Conservation (phyloP, 2,888 invertebrate species). For the Hydropsyche betteni region DNA sequence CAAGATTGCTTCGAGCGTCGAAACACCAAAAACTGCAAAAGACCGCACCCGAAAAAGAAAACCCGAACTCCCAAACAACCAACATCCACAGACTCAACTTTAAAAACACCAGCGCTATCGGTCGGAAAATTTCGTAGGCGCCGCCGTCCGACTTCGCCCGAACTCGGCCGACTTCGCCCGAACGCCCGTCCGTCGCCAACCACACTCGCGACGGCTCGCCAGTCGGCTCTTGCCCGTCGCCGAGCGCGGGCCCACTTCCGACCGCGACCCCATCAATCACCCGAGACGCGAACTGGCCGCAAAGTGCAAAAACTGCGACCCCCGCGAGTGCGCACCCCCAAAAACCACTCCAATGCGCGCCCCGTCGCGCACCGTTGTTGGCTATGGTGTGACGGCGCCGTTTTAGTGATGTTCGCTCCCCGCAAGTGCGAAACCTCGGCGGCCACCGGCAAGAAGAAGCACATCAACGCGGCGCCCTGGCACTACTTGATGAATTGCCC, state of each 20-base stretch:
- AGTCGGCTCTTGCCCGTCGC: neutral
- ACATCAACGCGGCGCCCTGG: conserved; percentile 66
- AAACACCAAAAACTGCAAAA: too few relatives aligned
- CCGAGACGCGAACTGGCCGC: neutral
- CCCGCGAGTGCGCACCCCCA: neutral
- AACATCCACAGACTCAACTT: too few relatives aligned
- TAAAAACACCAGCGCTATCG: too few relatives aligned
- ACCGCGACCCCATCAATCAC: neutral
- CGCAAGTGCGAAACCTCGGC: conserved; percentile 40
- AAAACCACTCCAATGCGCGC: too few relatives aligned
- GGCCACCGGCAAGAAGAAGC: conserved; percentile 61
- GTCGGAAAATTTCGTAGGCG: too few relatives aligned
- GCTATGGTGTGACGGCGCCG: conserved; percentile 20
- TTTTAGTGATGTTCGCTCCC: conserved; percentile 47
- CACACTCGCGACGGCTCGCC: neutral
- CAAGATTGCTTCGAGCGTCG: too few relatives aligned
- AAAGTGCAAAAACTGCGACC: neutral
- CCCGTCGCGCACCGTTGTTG: conserved; percentile 7
- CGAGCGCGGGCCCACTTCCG: too few relatives aligned
- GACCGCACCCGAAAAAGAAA: too few relatives aligned
- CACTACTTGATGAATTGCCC: conserved; percentile 70
- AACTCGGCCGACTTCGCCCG: neutral
- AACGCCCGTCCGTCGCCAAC: neutral
- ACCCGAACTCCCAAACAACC: too few relatives aligned
- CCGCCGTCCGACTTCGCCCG: too few relatives aligned